phyloP scores from a whole-genome alignment of 2,113 vertebrate species.

The Bucco capensis region DNA sequence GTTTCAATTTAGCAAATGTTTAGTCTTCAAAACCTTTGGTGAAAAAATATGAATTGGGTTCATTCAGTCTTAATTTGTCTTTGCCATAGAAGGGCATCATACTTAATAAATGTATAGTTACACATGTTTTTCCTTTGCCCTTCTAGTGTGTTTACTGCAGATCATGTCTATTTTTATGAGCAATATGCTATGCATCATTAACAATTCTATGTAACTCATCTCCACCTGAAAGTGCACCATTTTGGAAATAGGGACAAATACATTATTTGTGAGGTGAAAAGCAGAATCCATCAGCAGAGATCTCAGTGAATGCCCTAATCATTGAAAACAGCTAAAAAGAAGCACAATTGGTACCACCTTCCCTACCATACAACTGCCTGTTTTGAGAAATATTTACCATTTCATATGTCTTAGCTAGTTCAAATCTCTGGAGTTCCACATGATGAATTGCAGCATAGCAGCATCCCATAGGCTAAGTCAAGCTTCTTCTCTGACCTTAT shows the following conservation, averaged over 20 bases:
- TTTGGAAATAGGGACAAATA: not conserved
- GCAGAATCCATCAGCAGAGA: not conserved
- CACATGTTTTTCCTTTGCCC: not conserved
- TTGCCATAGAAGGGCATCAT: not conserved
- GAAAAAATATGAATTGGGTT: not conserved
- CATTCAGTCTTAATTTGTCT: not conserved
- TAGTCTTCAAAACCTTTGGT: not conserved
- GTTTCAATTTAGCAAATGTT: not conserved
- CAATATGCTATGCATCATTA: not conserved
- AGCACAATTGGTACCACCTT: rapidly evolving
- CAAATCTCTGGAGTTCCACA: not conserved
- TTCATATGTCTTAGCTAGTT: not conserved
- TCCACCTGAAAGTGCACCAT: not conserved
- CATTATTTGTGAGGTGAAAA: not conserved
- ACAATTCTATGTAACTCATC: not conserved
- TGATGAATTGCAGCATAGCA: not conserved
- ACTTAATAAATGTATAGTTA: not conserved
- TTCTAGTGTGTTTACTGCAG: not conserved
- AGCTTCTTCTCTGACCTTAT: not conserved
- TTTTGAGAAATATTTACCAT: not conserved
- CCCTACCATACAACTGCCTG: not conserved
- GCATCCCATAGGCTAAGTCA: not conserved
- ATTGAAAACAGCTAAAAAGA: not conserved
- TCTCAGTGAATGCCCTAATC: not conserved
- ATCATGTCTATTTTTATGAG: not conserved